Evolutionary conservation across 2,888 invertebrate genomes (phyloP), one percentile per base, ranked within the genome.

Genomic region (Hetaerina titia): DNA sequence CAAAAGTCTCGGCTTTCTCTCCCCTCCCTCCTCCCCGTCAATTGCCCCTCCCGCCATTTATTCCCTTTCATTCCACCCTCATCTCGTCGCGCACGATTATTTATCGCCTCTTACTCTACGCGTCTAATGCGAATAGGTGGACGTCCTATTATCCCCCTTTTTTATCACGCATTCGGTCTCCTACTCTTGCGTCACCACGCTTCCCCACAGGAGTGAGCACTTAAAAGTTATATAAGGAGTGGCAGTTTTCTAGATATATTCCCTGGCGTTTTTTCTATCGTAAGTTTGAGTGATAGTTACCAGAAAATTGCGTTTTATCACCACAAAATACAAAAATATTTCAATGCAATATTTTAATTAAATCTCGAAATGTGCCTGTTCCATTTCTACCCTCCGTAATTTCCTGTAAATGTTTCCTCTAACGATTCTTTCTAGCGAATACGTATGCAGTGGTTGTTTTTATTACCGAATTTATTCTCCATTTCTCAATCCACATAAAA

Each of bases 61-160:
- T 69, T 22, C 69, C 69, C 69, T 69, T 69, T 69, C 69, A 69
- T 69, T 69, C 69, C 69, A 69, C 69, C 69, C 69, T 22, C 69
- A 22, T 19, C 17, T n/a, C 69, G 19, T 69, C 19, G 17, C 1
- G 5, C 5, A n/a, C 69, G 69, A 69, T 69, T 69, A 69, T 69
- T 69, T 69, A 69, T 69, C 4, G 69, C n/a, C 69, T 22, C n/a
- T 45, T n/a, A 19, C 64, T 19, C 45, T 45, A 45, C 45, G 45
- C 69, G 69, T n/a, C 45, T 45, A n/a, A 69, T 69, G 69, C n/a
- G 69, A 69, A 69, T 69, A 69, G 69, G 69, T 69, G n/a, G 69
- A 69, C 69, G 69, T 69, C 69, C 69, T n/a, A 69, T 69, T 69
- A 69, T 22, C 69, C 69, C 8, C 69, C 22, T 22, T 69, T 69